Evolutionary conservation across 2,797 vertebrate species (phyloP), one percentile per base, ranked within the genome.

Genomic region (Gallinago stenura): DNA sequence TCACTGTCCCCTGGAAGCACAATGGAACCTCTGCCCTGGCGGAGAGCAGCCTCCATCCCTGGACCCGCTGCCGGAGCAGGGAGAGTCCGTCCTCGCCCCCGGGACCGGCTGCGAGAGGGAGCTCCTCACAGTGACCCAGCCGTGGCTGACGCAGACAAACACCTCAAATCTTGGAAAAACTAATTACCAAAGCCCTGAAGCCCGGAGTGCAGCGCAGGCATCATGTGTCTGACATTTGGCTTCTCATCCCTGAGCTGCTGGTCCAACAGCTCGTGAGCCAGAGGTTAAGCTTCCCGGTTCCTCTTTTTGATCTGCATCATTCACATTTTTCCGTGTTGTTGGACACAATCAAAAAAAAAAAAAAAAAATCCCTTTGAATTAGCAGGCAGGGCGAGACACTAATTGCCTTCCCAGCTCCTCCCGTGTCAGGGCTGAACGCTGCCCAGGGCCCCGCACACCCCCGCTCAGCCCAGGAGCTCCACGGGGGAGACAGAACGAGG

Each of bases 211-310:
- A 35, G 43, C 1, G 2, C 25, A 35, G 28, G 79, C 56, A 84
- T 62, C 70, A 8, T 3, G 71, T 91, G 43, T 46, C 94, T 95
- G 88, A 72, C 56, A n/a, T 82, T 95, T 68, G 60, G 39, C 83
- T 92, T 53, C 88, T 78, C 87, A 35, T 7, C 54, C 72, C 58
- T 11, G 43, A 76, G 79, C 87, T 69, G 62, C 77, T 65, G 87
- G 12, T 76, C 94, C 77, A 90, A 73, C 89, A 95, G 92, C 84
- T 94, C 37, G 0, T 4, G 24, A 90, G 69, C 17, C 95, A 95
- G 75, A 94, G 88, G 95, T 83, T 84, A 87, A 96, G 54, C 81
- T 57, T 90, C 61, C 68, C 25, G 0, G 39, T 57, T 89, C 54
- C 83, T 87, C 91, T 62, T 76, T 90, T 70, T 60, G 76, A 90